Base-by-base conservation (phyloP, 1,140 invertebrate species). In the Akabosia matsudoensis region DNA sequence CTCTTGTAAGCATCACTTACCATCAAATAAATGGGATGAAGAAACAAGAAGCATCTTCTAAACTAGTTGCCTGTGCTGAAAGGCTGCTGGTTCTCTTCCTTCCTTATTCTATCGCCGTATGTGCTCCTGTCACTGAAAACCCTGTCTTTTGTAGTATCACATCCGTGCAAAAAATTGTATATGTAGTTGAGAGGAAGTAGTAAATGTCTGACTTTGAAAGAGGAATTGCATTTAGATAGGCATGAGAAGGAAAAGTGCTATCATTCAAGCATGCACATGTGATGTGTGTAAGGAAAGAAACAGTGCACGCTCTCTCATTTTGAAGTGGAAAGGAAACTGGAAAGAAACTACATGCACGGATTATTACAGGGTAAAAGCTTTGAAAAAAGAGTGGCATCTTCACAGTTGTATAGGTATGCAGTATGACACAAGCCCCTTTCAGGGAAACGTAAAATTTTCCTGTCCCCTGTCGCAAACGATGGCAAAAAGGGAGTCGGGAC, bases 281-380 rank as follows among this genome's bases (percentile, higher is more conserved):
- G 37, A 45, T 10, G 18, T 10, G 37, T 7, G 37, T 4, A 56
- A 56, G 24, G 54, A 56, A 56, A n/a, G 54, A 24, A 56, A 18
- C 7, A 45, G 18, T 7, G 18, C 37, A 45, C 37, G 7, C 37
- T 45, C 37, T 45, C 37, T 45, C 37, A 7, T 18, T 24, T 22
- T 56, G 13, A 56, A 56, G 54, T 56, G 54, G 54, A 56, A 56
- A 22, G 10, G 24, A 56, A 56, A 56, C 7, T 18, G 24, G 54
- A 56, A 56, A 56, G 54, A 56, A 56, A 56, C 14, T 56, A 22
- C 54, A 56, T 56, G 54, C 54, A 56, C 54, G 54, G 24, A 56
- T 16, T 56, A 24, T 56, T 45, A 45, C 18, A 45, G 37, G n/a
- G n/a, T n/a, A 45, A 45, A 45, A 45, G 37, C 37, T 56, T 45